Conservation (phyloP, 2,113 vertebrate genomes). For the Arvicanthis niloticus region DNA sequence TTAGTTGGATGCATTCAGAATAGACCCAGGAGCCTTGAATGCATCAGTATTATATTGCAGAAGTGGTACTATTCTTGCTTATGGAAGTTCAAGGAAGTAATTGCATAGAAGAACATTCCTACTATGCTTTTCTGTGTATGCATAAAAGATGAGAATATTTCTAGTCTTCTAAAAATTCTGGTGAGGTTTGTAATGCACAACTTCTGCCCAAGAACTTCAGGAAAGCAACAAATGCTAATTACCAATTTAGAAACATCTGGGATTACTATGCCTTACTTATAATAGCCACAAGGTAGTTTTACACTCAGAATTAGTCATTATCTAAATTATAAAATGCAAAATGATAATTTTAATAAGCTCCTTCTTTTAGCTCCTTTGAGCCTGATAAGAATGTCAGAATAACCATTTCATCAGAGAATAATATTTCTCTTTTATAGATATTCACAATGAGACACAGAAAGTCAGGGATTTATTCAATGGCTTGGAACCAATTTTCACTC, state of each 20-base stretch:
- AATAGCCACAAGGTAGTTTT: not conserved
- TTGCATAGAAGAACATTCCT: constrained; percentile 15
- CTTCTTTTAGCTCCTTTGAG: not conserved
- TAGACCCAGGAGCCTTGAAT: not conserved
- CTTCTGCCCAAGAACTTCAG: not conserved
- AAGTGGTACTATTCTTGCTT: not conserved
- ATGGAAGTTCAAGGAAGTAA: not conserved
- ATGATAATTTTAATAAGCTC: constrained; percentile 24
- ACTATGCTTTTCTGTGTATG: not conserved
- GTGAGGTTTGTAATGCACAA: not conserved
- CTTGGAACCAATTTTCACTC: not conserved
- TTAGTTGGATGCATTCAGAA: constrained; percentile 27
- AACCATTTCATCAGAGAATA: not conserved
- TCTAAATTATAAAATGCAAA: constrained; percentile 16
- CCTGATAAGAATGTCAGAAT: not conserved
- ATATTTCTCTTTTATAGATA: not conserved
- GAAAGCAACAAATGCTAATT: not conserved
- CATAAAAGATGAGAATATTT: not conserved
- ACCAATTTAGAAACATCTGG: not conserved
- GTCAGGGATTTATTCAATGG: not conserved
- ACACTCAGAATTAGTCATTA: constrained; percentile 4
- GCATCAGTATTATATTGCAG: not conserved
- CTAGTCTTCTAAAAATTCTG: not conserved
- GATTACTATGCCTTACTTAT: not conserved
- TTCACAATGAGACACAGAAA: not conserved